These are phyloP conservation scores for human (Homo sapiens) DNA, from an alignment of 2,113 vertebrate species.

Conservation along the genomic window DNA sequence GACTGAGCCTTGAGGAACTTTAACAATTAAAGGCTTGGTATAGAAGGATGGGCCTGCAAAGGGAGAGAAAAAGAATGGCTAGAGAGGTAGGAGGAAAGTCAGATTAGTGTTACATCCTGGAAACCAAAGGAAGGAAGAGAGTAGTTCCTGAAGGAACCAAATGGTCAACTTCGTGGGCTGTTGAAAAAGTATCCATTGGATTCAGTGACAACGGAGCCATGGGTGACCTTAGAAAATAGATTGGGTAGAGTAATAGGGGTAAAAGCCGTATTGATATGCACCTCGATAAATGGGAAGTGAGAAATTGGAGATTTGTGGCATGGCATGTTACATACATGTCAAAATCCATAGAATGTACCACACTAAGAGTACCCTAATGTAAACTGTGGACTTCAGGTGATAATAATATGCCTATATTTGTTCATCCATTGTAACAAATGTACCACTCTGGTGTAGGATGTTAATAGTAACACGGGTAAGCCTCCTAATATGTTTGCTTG, in stretches of 20 bases:
- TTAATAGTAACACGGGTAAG: neutral
- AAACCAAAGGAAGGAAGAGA: neutral
- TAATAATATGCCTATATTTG: neutral
- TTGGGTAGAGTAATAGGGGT: neutral
- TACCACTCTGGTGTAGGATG: neutral
- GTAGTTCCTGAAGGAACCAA: neutral
- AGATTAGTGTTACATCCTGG: neutral
- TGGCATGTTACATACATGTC: neutral
- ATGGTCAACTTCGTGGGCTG: neutral
- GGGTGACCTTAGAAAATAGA: neutral
- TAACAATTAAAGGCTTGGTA: neutral
- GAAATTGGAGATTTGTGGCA: neutral
- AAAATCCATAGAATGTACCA: neutral
- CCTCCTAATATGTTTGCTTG: neutral
- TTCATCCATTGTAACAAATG: neutral
- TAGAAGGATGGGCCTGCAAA: neutral
- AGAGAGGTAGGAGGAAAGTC: neutral
- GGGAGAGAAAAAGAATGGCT: neutral
- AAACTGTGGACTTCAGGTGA: neutral
- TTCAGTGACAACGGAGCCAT: neutral
- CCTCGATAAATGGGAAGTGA: neutral
- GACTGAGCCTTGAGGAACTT: neutral
- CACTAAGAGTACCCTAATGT: neutral
- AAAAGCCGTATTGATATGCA: neutral
- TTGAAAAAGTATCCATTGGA: neutral